phyloP scores from a whole-genome alignment of 2,797 vertebrate genomes.

The Molossus alvarezi region DNA sequence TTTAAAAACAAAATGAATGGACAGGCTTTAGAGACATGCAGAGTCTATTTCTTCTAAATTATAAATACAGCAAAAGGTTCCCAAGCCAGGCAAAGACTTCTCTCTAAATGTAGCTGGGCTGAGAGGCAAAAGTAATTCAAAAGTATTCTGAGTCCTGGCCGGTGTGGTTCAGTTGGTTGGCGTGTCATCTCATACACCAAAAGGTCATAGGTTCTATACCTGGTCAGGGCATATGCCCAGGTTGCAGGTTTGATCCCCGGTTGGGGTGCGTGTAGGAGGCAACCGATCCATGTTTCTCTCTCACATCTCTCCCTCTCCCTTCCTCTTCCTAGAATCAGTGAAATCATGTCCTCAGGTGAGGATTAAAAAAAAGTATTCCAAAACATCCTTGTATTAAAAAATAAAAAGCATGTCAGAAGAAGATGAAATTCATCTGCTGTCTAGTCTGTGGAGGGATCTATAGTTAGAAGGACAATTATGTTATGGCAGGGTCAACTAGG shows the following conservation, averaged over 20 bases:
- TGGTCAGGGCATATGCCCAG: no score
- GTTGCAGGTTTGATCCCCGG: no score
- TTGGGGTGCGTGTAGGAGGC: no score
- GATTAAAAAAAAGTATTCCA: neutral
- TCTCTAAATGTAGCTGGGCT: neutral
- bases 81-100: neutral
- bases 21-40: neutral
- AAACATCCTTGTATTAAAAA: neutral
- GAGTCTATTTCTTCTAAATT: neutral
- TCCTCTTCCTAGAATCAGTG: no score
- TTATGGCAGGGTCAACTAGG: neutral
- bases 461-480: neutral
- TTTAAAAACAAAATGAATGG: slow-evolving; percentile 1
- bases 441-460: neutral
- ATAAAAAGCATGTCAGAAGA: neutral
- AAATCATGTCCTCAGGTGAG: no score
- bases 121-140: neutral
- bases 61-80: neutral
- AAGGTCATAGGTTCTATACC: no score
- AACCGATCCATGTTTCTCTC: no score
- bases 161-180: no score
- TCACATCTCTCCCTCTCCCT: no score
- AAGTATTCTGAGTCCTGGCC: neutral
- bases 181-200: no score
- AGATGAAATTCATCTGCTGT: neutral